phyloP scores from a whole-genome alignment of 1,140 invertebrate species.

The Caerostris extrusa region DNA sequence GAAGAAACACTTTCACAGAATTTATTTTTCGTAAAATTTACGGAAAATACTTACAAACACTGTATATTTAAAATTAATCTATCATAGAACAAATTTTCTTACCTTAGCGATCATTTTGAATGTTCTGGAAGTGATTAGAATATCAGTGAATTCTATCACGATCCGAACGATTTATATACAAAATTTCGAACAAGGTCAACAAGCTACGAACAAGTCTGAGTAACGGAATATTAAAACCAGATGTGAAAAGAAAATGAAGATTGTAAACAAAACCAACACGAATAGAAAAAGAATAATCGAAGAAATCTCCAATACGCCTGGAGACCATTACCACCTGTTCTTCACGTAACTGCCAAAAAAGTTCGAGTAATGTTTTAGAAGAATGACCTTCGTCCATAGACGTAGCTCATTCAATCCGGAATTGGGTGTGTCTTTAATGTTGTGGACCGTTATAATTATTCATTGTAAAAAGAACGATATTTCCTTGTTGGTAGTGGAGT shows the following conservation, averaged over 20 bases:
- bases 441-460: slow-evolving; percentile 32
- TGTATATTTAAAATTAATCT: neutral
- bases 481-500: neutral
- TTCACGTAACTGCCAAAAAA: neutral
- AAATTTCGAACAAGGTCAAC: slow-evolving; percentile 4
- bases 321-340: slow-evolving; percentile 3
- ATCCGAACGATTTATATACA: neutral
- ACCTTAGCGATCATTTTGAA: slow-evolving; percentile 50
- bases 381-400: slow-evolving; percentile 1
- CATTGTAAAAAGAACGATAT: neutral
- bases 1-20: neutral
- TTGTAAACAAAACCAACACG: neutral
- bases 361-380: neutral
- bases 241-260: neutral
- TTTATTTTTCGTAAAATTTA: neutral
- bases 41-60: neutral
- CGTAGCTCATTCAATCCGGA: neutral
- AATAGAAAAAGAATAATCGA: neutral
- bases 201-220: neutral
- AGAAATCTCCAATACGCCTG: neutral
- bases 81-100: neutral
- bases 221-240: neutral
- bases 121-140: neutral
- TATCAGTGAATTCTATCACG: neutral
- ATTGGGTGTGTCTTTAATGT: neutral